Percentiles rank a stretch among this genome's conserved stretches.
These are phyloP conservation scores for Hydractinia echinata DNA, from an alignment of 30 jellyfish, hydroid and myxozoan genomes.

Conservation along the genomic window DNA sequence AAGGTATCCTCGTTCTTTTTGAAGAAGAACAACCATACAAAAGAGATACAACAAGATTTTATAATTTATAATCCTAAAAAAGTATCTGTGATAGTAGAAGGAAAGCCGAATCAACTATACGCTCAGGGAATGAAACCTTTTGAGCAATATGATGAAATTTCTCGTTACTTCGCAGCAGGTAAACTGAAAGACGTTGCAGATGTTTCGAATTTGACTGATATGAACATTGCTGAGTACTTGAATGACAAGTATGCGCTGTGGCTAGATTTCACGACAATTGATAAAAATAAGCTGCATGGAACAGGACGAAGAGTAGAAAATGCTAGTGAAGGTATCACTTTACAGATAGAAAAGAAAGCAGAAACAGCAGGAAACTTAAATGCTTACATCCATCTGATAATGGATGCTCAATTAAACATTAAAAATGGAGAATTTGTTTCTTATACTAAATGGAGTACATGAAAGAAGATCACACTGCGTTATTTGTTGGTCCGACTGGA, in stretches of 20 bases:
- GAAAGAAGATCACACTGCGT: slow-evolving; percentile 6
- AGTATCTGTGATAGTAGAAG: not conserved
- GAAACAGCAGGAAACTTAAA: not conserved
- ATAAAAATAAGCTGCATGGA: not conserved
- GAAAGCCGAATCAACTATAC: not conserved
- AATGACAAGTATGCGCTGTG: too few species aligned
- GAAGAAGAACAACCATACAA: slow-evolving; percentile 4
- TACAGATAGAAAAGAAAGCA: not conserved
- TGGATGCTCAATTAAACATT: not conserved
- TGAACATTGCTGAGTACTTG: too few species aligned
- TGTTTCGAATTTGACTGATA: not conserved
- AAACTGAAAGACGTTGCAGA: not conserved
- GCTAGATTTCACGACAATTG: not conserved
- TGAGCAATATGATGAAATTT: not conserved
- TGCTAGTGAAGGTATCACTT: not conserved
- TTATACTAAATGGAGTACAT: not conserved
- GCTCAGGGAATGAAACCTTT: slow-evolving; percentile 2
- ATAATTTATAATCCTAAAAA: not conserved
- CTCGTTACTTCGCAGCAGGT: not conserved
- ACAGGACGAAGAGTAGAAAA: not conserved
- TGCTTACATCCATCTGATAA: not conserved
- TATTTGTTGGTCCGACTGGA: slow-evolving; percentile 7
- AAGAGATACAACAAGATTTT: not conserved
- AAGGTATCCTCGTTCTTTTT: not conserved
- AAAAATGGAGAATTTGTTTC: not conserved